These are phyloP conservation scores for Eremophila alpestris DNA, from an alignment of 2,797 vertebrate species.

Conservation along the genomic window DNA sequence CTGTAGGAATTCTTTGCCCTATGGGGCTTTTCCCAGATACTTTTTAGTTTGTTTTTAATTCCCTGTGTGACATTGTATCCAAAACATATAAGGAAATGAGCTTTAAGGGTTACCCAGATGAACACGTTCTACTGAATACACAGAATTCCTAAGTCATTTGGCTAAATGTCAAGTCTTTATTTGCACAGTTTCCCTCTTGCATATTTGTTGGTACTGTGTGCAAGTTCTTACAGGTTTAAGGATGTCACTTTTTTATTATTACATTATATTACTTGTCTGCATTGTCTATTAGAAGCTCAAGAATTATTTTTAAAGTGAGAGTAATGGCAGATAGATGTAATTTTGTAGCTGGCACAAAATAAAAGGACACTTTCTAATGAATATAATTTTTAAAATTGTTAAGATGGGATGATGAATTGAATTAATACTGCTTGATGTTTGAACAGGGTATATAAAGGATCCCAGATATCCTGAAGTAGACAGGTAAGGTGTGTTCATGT, in stretches of 20 bases:
- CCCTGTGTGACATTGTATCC: neutral
- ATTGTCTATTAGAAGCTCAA: neutral
- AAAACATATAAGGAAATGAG: neutral
- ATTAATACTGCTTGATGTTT: constrained; percentile 80
- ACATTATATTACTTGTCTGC: neutral
- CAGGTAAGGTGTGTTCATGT: constrained; percentile 85
- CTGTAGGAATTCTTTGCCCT: neutral
- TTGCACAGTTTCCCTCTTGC: neutral
- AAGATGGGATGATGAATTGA: constrained; percentile 50
- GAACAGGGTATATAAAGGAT: constrained; percentile 96
- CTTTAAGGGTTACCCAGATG: neutral
- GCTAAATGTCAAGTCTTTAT: neutral
- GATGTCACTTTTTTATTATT: neutral
- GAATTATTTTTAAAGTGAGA: neutral
- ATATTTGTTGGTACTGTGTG: neutral
- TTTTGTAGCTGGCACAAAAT: constrained; percentile 30
- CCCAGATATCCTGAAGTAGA: constrained; percentile 93
- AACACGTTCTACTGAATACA: neutral
- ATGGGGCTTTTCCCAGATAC: neutral
- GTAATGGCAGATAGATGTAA: neutral
- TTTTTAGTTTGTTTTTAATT: neutral
- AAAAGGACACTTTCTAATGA: constrained; percentile 26
- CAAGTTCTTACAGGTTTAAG: neutral
- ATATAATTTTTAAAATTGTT: constrained; percentile 56
- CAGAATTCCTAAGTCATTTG: neutral